phyloP scores from a whole-genome alignment of 2,113 vertebrate genomes.

The Trinectes maculatus region DNA sequence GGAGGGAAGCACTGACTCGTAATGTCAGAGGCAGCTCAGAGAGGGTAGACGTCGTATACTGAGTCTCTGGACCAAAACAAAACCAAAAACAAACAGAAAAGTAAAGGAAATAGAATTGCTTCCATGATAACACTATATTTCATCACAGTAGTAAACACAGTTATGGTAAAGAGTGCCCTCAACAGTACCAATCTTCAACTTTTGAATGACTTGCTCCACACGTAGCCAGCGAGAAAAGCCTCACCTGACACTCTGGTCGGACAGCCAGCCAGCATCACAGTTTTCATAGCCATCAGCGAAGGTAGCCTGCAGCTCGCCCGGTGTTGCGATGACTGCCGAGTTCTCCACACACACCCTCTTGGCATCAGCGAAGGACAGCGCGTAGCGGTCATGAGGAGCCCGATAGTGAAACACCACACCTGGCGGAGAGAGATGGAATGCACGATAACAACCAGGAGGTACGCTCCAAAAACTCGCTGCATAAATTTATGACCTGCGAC shows the following conservation, averaged over 20 bases:
- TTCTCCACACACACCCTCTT: slow-evolving; percentile 87
- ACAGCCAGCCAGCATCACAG: slow-evolving; percentile 95
- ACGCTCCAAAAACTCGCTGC: background rate
- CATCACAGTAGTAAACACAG: background rate
- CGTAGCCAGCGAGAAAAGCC: background rate
- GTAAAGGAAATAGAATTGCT: too few relatives aligned
- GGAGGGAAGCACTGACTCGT: background rate
- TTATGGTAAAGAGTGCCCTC: background rate
- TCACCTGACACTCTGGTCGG: slow-evolving; percentile 92
- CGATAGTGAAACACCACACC: slow-evolving; percentile 97
- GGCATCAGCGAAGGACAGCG: slow-evolving; percentile 87
- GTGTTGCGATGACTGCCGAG: slow-evolving; percentile 86
- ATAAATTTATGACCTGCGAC: slow-evolving; percentile 7
- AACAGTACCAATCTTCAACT: background rate
- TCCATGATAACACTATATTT: background rate
- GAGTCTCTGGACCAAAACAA: slow-evolving; percentile 14
- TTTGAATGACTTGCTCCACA: background rate
- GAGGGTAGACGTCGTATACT: slow-evolving; percentile 23
- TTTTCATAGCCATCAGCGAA: slow-evolving; percentile 97
- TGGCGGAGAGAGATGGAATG: slow-evolving; percentile 53
- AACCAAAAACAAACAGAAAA: too few relatives aligned
- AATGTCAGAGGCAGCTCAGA: slow-evolving; percentile 40
- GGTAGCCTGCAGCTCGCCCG: slow-evolving; percentile 90
- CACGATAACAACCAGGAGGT: background rate
- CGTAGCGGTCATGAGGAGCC: slow-evolving; percentile 88